Evolutionary conservation across 1,140 invertebrate genomes (phyloP).

Genomic region (Carposina sasakii): DNA sequence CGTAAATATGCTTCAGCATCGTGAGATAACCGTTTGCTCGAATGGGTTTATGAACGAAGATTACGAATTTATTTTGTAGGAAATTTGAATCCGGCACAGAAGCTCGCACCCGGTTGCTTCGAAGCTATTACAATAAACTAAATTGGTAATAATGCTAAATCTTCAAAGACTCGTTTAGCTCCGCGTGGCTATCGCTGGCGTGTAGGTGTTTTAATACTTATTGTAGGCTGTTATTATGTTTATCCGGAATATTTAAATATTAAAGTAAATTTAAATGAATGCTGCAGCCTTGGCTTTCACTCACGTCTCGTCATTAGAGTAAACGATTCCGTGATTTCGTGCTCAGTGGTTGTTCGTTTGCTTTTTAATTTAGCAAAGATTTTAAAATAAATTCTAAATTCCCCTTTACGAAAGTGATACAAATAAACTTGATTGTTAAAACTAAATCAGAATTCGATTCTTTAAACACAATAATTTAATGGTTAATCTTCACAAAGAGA

Average conservation of each 20-base stretch:
- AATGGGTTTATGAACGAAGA: conserved; percentile 10
- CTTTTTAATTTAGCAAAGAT: conserved; percentile 29
- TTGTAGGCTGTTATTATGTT: conserved; percentile 19
- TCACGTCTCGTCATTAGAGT: conserved; percentile 52
- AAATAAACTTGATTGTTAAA: too few species aligned
- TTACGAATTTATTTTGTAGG: too few species aligned
- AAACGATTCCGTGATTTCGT: conserved; percentile 41
- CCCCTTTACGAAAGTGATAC: too few species aligned
- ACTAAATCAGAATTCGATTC: too few species aligned
- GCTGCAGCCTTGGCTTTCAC: conserved; percentile 46
- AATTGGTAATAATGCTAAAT: conserved; percentile 26
- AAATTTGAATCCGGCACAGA: too few species aligned
- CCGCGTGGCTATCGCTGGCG: conserved; percentile 6
- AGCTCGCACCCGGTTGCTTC: conserved; percentile 15
- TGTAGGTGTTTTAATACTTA: conserved; percentile 23
- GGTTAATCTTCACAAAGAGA: too few species aligned
- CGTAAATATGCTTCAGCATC: conserved; percentile 28
- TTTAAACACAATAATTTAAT: too few species aligned
- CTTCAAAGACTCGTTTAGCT: conserved; percentile 14
- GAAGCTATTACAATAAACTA: conserved; percentile 24
- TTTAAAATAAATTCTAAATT: too few species aligned
- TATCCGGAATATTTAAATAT: conserved; percentile 44
- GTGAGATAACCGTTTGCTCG: not conserved
- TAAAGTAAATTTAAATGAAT: conserved; percentile 37
- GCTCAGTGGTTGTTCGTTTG: conserved; percentile 33